These are phyloP conservation scores for Hafferia zeledoni DNA, from an alignment of 2,797 vertebrate genomes.

Conservation along the genomic window DNA sequence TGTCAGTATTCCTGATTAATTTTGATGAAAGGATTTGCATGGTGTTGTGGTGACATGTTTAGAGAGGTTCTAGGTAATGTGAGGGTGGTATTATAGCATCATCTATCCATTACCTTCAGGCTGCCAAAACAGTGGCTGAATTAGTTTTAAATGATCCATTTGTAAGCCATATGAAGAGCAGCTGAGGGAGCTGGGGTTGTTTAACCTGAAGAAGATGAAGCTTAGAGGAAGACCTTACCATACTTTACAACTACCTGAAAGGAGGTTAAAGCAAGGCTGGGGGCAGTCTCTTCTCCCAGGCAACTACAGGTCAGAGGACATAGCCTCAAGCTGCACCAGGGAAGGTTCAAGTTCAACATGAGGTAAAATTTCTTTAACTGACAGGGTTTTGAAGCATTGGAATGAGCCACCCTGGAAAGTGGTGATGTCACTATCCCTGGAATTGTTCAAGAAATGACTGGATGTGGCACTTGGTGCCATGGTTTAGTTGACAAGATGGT, in stretches of 20 bases:
- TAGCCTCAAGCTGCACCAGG: neutral
- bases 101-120: neutral
- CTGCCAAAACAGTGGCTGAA: neutral
- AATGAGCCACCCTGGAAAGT: neutral
- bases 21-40: neutral
- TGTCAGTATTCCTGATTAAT: neutral
- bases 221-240: neutral
- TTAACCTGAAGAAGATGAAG: neutral
- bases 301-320: neutral
- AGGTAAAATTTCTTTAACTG: neutral
- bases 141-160: neutral
- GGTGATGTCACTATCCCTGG: too few relatives aligned
- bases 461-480: neutral
- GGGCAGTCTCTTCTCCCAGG: neutral
- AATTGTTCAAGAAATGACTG: neutral
- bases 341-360: neutral
- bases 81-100: neutral
- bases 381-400: neutral
- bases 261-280: neutral
- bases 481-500: neutral
- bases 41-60: neutral
- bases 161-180: fast-evolving
- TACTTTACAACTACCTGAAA: neutral
- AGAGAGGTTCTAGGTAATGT: neutral
- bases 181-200: neutral